phyloP scores from a whole-genome alignment of 2,888 invertebrate species.

The Drosophila niveifrons region DNA sequence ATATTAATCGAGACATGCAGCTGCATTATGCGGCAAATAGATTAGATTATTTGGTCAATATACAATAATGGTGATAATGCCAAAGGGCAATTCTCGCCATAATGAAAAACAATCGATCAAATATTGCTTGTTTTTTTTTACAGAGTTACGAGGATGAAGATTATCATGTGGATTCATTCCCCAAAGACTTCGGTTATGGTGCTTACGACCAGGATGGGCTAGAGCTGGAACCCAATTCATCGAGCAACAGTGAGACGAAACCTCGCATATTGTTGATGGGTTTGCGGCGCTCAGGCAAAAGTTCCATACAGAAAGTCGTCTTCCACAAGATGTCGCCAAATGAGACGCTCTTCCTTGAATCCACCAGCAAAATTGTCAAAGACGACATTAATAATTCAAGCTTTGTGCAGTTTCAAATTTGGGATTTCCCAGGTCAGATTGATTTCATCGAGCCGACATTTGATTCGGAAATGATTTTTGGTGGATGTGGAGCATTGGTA shows the following conservation, averaged over 20 bases:
- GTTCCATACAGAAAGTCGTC: conserved; percentile 99
- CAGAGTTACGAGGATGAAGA: conserved; percentile 88
- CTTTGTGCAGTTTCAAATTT: conserved; percentile 99
- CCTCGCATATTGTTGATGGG: conserved; percentile 98
- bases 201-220: conserved; percentile 91
- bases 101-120: not conserved
- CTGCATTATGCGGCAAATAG: not conserved
- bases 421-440: conserved; percentile 99
- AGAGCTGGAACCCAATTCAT: conserved; percentile 70
- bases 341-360: conserved; percentile 99
- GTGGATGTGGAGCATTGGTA: conserved; percentile 98
- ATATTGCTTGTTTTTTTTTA: not conserved
- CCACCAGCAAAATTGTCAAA: conserved; percentile 99
- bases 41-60: not conserved
- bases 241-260: conserved; percentile 87
- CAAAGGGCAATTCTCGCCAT: not conserved
- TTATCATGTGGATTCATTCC: conserved; percentile 89
- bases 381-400: conserved; percentile 98
- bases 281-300: conserved; percentile 97
- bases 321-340: conserved; percentile 99
- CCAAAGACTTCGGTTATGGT: conserved; percentile 97
- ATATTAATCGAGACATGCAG: not conserved
- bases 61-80: not conserved
- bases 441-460: conserved; percentile 98
- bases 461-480: conserved; percentile 98